A percentile compares a stretch with the other conserved stretches of the same genome.
phyloP scores from a whole-genome alignment of 2,113 vertebrate species.

The Eidolon helvum region DNA sequence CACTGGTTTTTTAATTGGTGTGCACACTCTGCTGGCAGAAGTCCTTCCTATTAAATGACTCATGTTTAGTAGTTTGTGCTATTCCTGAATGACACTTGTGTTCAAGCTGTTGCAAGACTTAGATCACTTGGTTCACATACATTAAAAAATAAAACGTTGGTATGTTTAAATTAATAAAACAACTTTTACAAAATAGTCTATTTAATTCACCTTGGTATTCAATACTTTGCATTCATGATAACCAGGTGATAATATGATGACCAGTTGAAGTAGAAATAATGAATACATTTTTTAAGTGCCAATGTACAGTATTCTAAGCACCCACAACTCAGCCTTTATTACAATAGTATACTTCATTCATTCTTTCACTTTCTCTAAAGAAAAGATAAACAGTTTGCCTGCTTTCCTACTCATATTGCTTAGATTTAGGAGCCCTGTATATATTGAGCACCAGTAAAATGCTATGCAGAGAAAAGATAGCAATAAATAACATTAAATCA shows the following conservation, averaged over 20 bases:
- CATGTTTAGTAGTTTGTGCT: neutral
- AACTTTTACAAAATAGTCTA: neutral
- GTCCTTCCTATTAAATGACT: neutral
- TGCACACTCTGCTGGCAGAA: neutral
- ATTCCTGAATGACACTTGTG: neutral
- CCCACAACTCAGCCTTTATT: neutral
- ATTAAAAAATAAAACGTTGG: neutral
- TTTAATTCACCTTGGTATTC: neutral
- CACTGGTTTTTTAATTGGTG: neutral
- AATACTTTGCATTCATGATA: neutral
- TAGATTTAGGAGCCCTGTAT: neutral
- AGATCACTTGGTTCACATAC: neutral
- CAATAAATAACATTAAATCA: neutral
- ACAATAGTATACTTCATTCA: neutral
- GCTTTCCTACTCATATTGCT: neutral
- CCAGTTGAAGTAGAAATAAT: neutral
- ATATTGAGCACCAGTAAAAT: neutral
- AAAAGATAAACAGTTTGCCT: neutral
- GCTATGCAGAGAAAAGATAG: neutral
- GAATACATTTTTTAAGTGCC: neutral
- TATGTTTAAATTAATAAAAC: neutral
- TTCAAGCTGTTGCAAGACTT: neutral
- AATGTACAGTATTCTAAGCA: neutral
- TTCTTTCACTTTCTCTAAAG: neutral
- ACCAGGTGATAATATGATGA: neutral